These are phyloP conservation scores for Ambastaia sidthimunki DNA, from an alignment of 2,797 vertebrate species.

Conservation along the genomic window DNA sequence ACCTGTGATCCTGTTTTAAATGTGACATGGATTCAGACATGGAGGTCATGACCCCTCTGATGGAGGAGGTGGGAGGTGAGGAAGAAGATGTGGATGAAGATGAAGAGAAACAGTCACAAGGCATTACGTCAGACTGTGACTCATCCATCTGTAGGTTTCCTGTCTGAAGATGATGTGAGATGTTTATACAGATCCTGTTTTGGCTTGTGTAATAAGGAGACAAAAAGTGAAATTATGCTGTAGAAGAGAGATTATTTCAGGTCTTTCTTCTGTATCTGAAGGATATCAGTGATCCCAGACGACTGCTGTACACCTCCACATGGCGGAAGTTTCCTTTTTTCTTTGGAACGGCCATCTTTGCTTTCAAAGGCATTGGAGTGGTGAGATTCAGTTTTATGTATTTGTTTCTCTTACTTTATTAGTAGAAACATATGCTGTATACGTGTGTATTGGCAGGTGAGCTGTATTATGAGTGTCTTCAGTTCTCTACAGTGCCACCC, in stretches of 20 bases:
- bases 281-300: constrained; percentile 78
- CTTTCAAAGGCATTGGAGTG: constrained; percentile 90
- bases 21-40: constrained; percentile 71
- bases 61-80: constrained; percentile 63
- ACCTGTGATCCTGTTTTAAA: background rate
- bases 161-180: background rate
- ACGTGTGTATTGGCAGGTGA: too few relatives aligned
- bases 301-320: constrained; percentile 75
- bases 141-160: too few relatives aligned
- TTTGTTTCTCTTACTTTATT: too few relatives aligned
- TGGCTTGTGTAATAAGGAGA: constrained; percentile 8
- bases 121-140: constrained; percentile 72
- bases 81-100: constrained; percentile 77
- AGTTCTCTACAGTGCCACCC: background rate
- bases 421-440: background rate
- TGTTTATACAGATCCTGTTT: constrained; percentile 16
- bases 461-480: too few relatives aligned
- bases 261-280: constrained; percentile 53
- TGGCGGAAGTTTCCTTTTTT: constrained; percentile 86
- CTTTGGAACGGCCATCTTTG: constrained; percentile 88
- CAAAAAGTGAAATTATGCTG: background rate
- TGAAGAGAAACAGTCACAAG: constrained; percentile 69
- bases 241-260: background rate
- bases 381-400: constrained; percentile 70
- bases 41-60: constrained; percentile 87